phyloP scores from a whole-genome alignment of 1,140 invertebrate genomes.

The Gryon sp. region DNA sequence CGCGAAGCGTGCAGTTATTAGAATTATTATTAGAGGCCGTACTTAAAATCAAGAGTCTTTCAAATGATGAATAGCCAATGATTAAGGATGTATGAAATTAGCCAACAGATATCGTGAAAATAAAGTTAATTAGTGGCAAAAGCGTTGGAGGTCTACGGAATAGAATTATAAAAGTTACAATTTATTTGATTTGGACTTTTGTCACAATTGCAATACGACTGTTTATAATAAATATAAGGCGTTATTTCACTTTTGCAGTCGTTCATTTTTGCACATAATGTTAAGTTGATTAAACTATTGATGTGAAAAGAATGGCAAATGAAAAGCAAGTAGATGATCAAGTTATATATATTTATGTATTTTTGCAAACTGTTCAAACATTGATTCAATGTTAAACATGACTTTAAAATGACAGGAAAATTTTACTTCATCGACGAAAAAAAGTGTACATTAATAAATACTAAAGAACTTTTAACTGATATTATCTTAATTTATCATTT shows the following conservation, averaged over 20 bases:
- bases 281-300: constrained; percentile 38
- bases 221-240: constrained; percentile 52
- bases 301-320: no score
- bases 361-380: no score
- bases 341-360: no score
- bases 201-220: constrained; percentile 34
- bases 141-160: constrained; percentile 47
- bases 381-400: no score
- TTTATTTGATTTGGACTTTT: constrained; percentile 58
- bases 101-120: constrained; percentile 69
- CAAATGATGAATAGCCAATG: constrained; percentile 78
- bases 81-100: constrained; percentile 77
- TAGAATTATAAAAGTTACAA: constrained; percentile 61
- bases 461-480: no score
- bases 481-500: no score
- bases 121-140: constrained; percentile 73
- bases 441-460: no score
- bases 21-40: constrained; percentile 77
- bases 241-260: no score
- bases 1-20: constrained; percentile 73
- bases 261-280: no score
- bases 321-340: no score
- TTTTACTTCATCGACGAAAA: no score
- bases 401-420: no score
- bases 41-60: constrained; percentile 79